Evolutionary conservation across 2,888 invertebrate genomes (phyloP), one percentile per base, ranked within the genome.

Genomic region (Yponomeuta malinellus): DNA sequence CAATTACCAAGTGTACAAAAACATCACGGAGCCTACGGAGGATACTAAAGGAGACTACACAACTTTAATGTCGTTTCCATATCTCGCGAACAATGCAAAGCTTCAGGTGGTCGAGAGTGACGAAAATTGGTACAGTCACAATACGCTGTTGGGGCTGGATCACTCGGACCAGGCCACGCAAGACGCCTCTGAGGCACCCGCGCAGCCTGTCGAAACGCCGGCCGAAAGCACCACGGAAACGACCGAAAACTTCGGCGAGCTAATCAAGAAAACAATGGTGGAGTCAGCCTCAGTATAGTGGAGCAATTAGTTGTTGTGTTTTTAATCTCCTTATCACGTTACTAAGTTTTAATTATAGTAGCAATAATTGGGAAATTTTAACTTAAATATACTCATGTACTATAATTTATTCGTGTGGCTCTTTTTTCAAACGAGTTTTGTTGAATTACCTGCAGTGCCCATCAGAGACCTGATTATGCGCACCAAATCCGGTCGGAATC

Each of bases 201-300:
- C 74, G 67, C 74, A 74, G 71, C 73, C 74, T 48, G 74, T 74
- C 73, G 74, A 72, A 43, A 72, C 76, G 52, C 70, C 59, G 15
- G 71, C 71, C 31, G 72, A 72, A 37, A 85, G 85, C 74, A 77
- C 77, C 65, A 73, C 80, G 31, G 91, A 91, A 70, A 76, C 84
- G 59, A 86, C 87, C 76, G 96, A 97, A 80, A 97, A 97, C 86
- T 97, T 97, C 82, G 97, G 97, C 71, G 97, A 97, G 92, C 96
- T 98, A 79, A 97, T 97, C 78, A 97, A 97, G 88, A 97, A 97
- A 89, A 96, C 97, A 74, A 97, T 97, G 94, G 97, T 97, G 82
- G 97, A 97, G 87, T 97, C 97, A 79, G 97, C 96, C 79, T 96
- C 95, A 79, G 96, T 96, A 91, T 97, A 95, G 91, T 97, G 95